Evolutionary conservation across 2,888 invertebrate species (phyloP), one percentile per base, ranked within the genome.

Genomic region (Pyralis farinalis): DNA sequence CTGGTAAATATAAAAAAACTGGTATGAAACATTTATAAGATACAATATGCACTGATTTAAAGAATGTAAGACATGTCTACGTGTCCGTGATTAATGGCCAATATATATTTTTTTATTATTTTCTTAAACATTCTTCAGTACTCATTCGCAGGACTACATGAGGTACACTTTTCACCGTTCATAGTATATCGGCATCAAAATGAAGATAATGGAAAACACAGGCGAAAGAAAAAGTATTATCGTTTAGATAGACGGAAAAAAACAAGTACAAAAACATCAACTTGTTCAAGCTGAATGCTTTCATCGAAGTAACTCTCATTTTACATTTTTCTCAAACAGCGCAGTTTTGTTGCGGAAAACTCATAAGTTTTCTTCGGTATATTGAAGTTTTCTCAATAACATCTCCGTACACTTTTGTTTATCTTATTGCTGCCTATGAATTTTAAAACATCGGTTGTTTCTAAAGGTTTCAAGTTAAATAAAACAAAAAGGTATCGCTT

Each of bases 371-470:
- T 46, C 44, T 46, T 45, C 48, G 51, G 49, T 51, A 56, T 52
- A 60, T 48, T 44, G 44, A 58, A 62, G 49, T 61, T 54, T 43
- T 47, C 52, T 60, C 67, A 56, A 64, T 64, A 63, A 44, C 62
- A 64, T 62, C 62, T 59, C 59, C 30, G 55, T 48, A 34, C 43
- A 49, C 46, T 49, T 50, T 50, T 55, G 51, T 59, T 58, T 61
- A 31, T 33, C 27, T 36, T 12, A 11, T 25, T 37, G 21, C 30
- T 36, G 16, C 28, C 6, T 9, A n/a, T 35, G 9, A 28, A 28
- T 9, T 36, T 36, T 36, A 7, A 25, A 25, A 25, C 7, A 25
- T 25, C 2, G 8, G 16, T 16, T 4, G 16, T 16, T 16, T 4
- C 3, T 16, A 4, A 16, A 16, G 3, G 16, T 16, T 16, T 4